Conservation (phyloP, 2,113 vertebrate species). For the Mystacornis crossleyi region DNA sequence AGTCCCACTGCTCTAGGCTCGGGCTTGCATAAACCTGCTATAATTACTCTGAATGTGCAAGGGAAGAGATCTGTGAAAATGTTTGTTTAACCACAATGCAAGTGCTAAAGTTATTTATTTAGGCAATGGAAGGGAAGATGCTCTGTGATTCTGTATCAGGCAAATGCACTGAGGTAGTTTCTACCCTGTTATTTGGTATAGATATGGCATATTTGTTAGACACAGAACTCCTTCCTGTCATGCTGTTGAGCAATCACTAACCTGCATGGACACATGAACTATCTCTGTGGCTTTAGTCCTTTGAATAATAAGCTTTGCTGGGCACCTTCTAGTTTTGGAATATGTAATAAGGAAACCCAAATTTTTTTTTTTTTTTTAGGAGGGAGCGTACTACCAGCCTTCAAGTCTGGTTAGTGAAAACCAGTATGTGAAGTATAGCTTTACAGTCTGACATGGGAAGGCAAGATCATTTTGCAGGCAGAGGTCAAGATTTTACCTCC, state of each 20-base stretch:
- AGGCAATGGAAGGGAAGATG: neutral
- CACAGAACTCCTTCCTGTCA: neutral
- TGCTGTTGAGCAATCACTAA: neutral
- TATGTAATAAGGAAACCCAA: neutral
- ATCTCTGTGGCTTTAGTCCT: neutral
- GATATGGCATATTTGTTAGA: neutral
- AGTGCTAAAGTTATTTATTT: neutral
- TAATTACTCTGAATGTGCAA: neutral
- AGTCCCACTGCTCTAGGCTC: neutral
- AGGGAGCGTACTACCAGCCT: neutral
- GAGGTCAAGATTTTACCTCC: neutral
- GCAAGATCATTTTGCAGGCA: neutral
- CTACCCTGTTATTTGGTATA: neutral
- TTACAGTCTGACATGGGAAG: neutral
- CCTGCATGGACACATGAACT: neutral
- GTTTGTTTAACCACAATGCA: neutral
- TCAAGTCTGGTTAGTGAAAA: neutral
- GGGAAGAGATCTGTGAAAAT: neutral
- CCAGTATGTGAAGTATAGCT: neutral
- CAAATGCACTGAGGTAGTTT: neutral
- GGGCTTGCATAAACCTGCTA: neutral
- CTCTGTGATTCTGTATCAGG: neutral
- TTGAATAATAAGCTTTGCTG: neutral
- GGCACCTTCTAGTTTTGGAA: neutral
- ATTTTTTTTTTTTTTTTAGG: too few relatives aligned